Evolutionary conservation across 2,888 invertebrate genomes (phyloP), one percentile per base, ranked within the genome.

Genomic region (Boloria selene): DNA sequence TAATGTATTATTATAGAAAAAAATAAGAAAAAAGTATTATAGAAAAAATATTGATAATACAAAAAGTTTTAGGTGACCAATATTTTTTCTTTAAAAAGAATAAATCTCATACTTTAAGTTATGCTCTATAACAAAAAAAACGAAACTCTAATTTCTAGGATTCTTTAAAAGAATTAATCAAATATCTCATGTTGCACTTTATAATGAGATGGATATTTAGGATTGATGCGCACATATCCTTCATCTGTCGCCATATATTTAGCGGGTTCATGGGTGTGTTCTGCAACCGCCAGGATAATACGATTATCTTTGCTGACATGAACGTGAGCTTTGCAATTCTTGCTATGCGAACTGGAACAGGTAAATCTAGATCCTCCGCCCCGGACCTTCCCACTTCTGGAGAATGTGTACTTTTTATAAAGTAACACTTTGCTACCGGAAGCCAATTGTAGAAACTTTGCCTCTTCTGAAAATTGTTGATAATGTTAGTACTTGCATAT

Each of bases 341-440:
- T 81, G 54, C 74, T 78, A 13, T 53, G 51, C 4, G 70, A 64
- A 17, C 71, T 73, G 4, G 84, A 86, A 52, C 87, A 87, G 6
- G 72, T 76, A 64, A 77, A 86, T n/a, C 86, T 73, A 13, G 73
- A 74, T 0, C 84, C 85, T 3, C 80, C 78, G 6, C 72, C 69
- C 2, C 79, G 67, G 2, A 80, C 68, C 0, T 52, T 17, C 0
- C 82, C 79, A 53, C 77, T 78, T 61, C 70, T 82, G 47, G 68
- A 82, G 72, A 75, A 87, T 0, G 83, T 78, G 67, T 79, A 82
- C 0, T 79, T 77, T 31, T 81, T 69, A 13, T 79, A 67, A 13
- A 81, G 59, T 1, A 86, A 73, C 10, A 87, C 72, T 26, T 64
- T 72, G 17, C 65, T 69, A n/a, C 73, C 72, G 13, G 69, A 63